Base-by-base conservation (phyloP, 1,140 invertebrate species). In the Drosophila guanche region DNA sequence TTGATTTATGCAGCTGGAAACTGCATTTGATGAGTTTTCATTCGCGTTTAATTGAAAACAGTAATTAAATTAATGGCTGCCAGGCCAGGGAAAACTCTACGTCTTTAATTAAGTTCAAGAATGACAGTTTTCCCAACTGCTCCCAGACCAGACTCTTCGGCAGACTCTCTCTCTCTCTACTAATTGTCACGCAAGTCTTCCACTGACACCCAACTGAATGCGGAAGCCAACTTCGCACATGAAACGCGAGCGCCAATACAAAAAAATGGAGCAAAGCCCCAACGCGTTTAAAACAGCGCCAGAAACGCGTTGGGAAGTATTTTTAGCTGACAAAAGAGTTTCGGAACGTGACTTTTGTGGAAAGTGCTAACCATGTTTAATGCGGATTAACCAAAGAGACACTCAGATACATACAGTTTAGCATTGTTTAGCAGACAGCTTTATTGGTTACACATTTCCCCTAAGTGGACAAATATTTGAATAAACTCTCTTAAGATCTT, bases 1-100 rank as follows among this genome's bases (percentile, higher is more conserved):
- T 88, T 88, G 83, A 88, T 88, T 88, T 89, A 88, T 88, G 66
- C 84, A 86, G 78, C 80, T 63, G 56, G 33, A 42, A 62, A 20
- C 27, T 52, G 58, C 53, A 37, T 50, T 70, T 54, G 52, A 55
- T 55, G 42, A 56, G 42, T 50, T 71, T 54, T 65, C 48, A 46
- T 57, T 58, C 53, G 47, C 61, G 43, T 43, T 71, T 86, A 86
- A 86, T 83, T 86, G 66, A 83, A 76, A 63, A 52, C 68, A 71
- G 78, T 86, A 88, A 86, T 86, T 88, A 69, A 83, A 86, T 86
- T 83, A 86, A 88, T 75, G 69, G 67, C 62, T 48, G 46, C 7
- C 20, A 16, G 27, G 33, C 23, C 37, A 16, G 41, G 23, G 29
- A 75, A 53, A 43, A 65, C 55, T 58, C 56, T 62, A 53, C 40